phyloP scores from a whole-genome alignment of 2,113 vertebrate genomes.

The Anser cygnoides region DNA sequence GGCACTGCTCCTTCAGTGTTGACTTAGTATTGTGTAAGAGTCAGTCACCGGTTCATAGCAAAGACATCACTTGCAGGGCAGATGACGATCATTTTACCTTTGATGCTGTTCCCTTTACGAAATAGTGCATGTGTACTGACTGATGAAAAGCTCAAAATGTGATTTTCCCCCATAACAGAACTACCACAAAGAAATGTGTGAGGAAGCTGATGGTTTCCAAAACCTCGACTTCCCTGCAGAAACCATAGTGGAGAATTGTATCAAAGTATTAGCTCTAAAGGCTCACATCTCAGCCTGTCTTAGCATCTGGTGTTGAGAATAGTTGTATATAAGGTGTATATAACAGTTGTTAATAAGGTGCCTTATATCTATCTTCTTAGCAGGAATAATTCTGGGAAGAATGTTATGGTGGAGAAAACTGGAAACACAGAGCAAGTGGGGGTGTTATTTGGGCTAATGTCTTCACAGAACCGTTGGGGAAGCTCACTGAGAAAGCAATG shows the following conservation, averaged over 20 bases:
- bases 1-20: background rate
- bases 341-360: background rate
- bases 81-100: background rate
- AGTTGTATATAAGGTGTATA: background rate
- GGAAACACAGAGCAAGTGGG: background rate
- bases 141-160: background rate
- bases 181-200: background rate
- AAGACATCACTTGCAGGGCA: background rate
- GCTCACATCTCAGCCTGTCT: background rate
- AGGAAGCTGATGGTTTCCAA: background rate
- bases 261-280: background rate
- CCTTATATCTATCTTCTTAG: background rate
- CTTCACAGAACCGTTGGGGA: background rate
- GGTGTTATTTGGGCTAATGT: background rate
- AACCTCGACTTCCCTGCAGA: background rate
- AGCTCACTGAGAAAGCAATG: background rate
- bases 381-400: background rate
- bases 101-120: background rate
- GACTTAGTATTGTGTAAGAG: background rate
- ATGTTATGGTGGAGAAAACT: background rate
- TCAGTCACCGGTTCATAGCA: background rate
- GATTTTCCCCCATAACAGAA: background rate
- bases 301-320: background rate
- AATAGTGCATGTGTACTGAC: background rate
- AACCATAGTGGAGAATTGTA: background rate